phyloP scores from a whole-genome alignment of 2,888 invertebrate genomes.

The Oxyscelio sp. region DNA sequence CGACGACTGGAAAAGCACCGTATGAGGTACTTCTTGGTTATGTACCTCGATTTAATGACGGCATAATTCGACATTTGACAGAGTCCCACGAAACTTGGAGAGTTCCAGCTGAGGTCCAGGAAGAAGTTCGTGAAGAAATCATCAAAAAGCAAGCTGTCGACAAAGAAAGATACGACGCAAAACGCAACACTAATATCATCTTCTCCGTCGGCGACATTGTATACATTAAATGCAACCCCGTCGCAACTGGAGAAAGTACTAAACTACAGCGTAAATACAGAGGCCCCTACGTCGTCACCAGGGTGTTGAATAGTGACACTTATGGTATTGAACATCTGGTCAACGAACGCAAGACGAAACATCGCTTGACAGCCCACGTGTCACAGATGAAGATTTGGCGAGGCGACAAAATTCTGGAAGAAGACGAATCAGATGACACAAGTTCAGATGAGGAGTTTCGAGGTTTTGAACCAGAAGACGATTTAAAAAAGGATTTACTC shows the following conservation, averaged over 20 bases:
- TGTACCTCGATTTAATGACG: conserved; percentile 44
- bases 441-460: conserved; percentile 3
- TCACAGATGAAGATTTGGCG: conserved; percentile 54
- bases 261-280: conserved; percentile 24
- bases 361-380: conserved; percentile 38
- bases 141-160: not conserved
- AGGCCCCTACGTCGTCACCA: conserved; percentile 16
- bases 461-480: not conserved
- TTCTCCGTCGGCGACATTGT: conserved; percentile 36
- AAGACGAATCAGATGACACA: not conserved
- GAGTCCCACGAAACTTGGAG: not conserved
- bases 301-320: conserved; percentile 14
- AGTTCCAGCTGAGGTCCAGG: not conserved
- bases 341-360: not conserved
- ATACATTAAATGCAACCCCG: conserved; percentile 11
- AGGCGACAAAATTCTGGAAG: not conserved
- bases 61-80: conserved; percentile 12
- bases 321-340: conserved; percentile 6
- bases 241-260: conserved; percentile 33
- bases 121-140: conserved; percentile 5
- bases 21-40: conserved; percentile 61
- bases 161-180: conserved; percentile 1
- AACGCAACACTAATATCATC: not conserved
- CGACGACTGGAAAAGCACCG: conserved; percentile 59
- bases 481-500: too few species aligned